Percentiles rank a stretch among this genome's conserved stretches.
Conservation (phyloP, 2,888 invertebrate genomes). For the Acleris cristana region DNA sequence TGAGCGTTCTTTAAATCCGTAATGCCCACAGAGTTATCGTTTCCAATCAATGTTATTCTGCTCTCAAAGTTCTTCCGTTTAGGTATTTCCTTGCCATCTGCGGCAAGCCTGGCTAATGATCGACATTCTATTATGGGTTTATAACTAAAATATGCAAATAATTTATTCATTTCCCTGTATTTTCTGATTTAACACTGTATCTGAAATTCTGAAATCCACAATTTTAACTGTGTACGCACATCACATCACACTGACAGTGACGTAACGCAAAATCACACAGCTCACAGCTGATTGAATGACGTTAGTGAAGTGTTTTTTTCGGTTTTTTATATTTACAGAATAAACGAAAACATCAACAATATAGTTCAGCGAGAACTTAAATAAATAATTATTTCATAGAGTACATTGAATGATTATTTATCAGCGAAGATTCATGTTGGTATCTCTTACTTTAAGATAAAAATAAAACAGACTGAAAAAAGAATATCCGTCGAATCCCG, state of each 20-base stretch:
- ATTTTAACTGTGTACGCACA: neutral
- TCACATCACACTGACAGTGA: neutral
- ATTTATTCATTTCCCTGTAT: slow-evolving; percentile 55
- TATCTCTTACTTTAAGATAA: too few species aligned
- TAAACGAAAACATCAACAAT: neutral
- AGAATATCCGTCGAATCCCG: too few species aligned
- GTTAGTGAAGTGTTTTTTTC: too few species aligned
- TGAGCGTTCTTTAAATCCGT: slow-evolving; percentile 87
- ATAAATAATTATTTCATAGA: too few species aligned
- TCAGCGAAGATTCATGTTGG: too few species aligned
- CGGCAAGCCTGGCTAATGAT: slow-evolving; percentile 58
- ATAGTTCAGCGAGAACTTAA: neutral
- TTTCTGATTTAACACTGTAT: slow-evolving; percentile 2
- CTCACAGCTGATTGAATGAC: neutral
- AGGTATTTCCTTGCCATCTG: slow-evolving; percentile 75
- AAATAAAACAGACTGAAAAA: too few species aligned
- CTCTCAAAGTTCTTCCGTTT: slow-evolving; percentile 65
- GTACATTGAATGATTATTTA: too few species aligned
- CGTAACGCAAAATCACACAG: neutral
- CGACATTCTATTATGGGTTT: slow-evolving; percentile 58
- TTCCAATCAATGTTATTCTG: slow-evolving; percentile 86
- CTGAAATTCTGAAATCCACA: neutral
- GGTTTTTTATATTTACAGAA: too few species aligned
- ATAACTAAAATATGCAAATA: slow-evolving; percentile 51
- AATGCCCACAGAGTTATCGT: slow-evolving; percentile 83